Percentiles rank a stretch among this genome's conserved stretches.
These are phyloP conservation scores for Calliopsis andreniformis DNA, from an alignment of 1,140 invertebrate species.

Conservation along the genomic window DNA sequence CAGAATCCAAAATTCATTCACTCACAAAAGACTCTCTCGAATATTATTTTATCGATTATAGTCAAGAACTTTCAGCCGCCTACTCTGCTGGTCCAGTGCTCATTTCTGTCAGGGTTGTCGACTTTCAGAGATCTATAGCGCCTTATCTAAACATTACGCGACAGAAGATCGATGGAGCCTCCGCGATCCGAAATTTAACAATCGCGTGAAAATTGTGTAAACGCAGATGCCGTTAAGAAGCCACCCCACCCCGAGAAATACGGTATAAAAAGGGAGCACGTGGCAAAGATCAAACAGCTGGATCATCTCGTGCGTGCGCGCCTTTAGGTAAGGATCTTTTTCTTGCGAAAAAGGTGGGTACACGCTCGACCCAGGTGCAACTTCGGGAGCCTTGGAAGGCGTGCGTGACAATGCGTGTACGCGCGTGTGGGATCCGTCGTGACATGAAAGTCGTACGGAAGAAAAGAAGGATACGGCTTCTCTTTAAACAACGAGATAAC, in stretches of 20 bases:
- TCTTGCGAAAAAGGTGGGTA: conserved; percentile 71
- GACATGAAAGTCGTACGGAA: conserved; percentile 51
- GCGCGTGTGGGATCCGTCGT: conserved; percentile 37
- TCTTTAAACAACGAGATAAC: conserved; percentile 47
- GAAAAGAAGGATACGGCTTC: conserved; percentile 31
- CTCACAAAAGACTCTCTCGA: too few species aligned
- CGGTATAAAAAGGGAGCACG: conserved; percentile 72
- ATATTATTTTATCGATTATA: too few species aligned
- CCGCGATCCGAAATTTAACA: not conserved
- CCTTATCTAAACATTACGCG: not conserved
- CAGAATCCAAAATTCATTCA: too few species aligned
- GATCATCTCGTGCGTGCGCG: conserved; percentile 79
- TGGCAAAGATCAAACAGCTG: conserved; percentile 80
- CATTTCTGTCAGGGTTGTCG: too few species aligned
- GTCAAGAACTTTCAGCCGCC: too few species aligned
- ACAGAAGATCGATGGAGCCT: conserved; percentile 5
- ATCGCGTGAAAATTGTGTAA: conserved; percentile 63
- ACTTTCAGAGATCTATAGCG: not conserved
- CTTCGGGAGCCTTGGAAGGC: conserved; percentile 54
- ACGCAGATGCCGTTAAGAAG: conserved; percentile 74
- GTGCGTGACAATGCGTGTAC: conserved; percentile 62
- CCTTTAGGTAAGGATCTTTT: conserved; percentile 77
- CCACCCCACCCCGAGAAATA: conserved; percentile 29
- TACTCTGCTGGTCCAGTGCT: too few species aligned
- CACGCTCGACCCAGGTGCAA: conserved; percentile 63